Conservation (phyloP, 2,113 vertebrate species). For the Trogon melanurus region DNA sequence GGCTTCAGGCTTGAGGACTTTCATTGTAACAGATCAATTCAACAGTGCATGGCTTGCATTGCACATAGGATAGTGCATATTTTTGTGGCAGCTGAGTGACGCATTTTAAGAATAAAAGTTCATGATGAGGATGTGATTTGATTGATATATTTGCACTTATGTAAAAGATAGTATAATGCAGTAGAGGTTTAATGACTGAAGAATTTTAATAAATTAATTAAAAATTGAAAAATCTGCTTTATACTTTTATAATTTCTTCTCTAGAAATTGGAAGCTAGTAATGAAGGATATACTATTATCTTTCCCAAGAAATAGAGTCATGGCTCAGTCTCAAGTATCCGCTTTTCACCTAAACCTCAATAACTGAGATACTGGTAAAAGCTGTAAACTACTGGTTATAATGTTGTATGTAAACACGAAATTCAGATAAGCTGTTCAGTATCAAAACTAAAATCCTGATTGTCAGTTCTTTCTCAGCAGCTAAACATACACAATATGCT, state of each 20-base stretch:
- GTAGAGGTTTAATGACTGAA: background rate
- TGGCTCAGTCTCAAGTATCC: background rate
- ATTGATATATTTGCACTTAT: background rate
- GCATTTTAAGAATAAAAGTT: background rate
- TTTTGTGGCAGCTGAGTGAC: background rate
- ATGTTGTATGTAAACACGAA: background rate
- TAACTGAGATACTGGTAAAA: background rate
- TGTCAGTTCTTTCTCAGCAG: background rate
- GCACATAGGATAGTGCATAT: background rate
- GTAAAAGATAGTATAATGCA: background rate
- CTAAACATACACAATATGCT: background rate
- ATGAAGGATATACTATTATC: background rate
- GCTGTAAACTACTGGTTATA: background rate
- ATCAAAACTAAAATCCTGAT: background rate
- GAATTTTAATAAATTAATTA: background rate
- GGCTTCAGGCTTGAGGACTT: background rate
- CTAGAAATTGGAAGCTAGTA: background rate
- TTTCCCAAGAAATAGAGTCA: background rate
- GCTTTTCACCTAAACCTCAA: background rate
- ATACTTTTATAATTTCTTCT: background rate
- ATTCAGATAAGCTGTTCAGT: background rate
- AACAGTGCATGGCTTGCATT: background rate
- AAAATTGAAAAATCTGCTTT: background rate
- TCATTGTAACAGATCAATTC: background rate
- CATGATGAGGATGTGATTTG: background rate